phyloP scores from a whole-genome alignment of 2,888 invertebrate species.

The Caradrina clavipalpis region DNA sequence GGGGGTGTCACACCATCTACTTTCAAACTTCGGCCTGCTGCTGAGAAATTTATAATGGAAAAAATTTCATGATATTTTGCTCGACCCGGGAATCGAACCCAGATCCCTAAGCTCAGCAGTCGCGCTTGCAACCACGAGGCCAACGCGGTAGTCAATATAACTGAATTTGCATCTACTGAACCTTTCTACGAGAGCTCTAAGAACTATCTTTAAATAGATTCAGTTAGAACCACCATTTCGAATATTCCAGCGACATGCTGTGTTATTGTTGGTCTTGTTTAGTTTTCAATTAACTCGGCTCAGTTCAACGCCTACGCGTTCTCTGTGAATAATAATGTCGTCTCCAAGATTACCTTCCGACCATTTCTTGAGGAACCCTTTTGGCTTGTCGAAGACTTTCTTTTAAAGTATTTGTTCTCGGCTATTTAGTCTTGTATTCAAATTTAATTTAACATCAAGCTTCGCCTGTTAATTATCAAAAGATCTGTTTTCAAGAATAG shows the following conservation, averaged over 20 bases:
- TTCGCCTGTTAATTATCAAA: conserved; percentile 16
- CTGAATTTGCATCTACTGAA: background rate
- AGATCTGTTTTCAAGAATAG: conserved; percentile 9
- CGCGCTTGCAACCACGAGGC: no score
- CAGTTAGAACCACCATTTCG: conserved; percentile 25
- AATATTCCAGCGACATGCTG: conserved; percentile 28
- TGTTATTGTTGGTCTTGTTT: conserved; percentile 52
- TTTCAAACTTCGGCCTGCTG: no score
- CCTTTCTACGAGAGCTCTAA: background rate
- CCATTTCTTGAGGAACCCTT: conserved; percentile 27
- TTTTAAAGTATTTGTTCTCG: conserved; percentile 33
- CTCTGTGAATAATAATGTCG: conserved; percentile 39
- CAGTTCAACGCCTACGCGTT: conserved; percentile 51
- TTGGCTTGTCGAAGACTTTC: conserved; percentile 5
- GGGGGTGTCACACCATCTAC: no score
- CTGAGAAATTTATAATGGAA: no score
- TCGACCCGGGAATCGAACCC: no score
- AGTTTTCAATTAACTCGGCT: conserved; percentile 58
- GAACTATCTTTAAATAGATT: conserved; percentile 5
- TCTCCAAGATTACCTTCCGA: conserved; percentile 39
- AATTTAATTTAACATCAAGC: conserved; percentile 31
- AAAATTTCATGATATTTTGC: no score
- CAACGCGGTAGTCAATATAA: background rate
- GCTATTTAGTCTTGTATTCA: conserved; percentile 17
- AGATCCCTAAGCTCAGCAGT: no score